These are phyloP conservation scores for Caradrina clavipalpis DNA, from an alignment of 2,888 invertebrate species.

Conservation along the genomic window DNA sequence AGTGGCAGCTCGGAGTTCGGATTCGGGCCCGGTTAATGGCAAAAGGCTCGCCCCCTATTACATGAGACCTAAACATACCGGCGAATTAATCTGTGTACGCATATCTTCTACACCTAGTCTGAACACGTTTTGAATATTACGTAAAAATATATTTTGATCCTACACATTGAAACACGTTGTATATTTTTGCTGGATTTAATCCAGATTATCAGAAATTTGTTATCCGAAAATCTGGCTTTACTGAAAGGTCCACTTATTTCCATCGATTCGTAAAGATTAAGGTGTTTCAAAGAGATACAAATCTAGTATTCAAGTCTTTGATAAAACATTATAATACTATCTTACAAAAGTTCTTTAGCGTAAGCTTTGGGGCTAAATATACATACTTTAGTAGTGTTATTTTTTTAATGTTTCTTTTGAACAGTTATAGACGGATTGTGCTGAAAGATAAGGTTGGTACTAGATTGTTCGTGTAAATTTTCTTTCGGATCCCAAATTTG, in stretches of 20 bases:
- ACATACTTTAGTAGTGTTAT: constrained; percentile 22
- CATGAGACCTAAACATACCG: too few relatives aligned
- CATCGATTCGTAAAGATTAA: constrained; percentile 21
- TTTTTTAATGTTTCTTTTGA: constrained; percentile 23
- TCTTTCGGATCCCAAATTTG: too few relatives aligned
- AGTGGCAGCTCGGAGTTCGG: too few relatives aligned
- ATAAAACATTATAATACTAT: constrained; percentile 35
- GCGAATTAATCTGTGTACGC: neutral
- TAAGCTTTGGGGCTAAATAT: constrained; percentile 19
- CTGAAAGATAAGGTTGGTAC: too few relatives aligned
- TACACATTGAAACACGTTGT: neutral
- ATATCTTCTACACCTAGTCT: neutral
- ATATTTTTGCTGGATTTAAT: neutral
- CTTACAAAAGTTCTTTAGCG: constrained; percentile 28
- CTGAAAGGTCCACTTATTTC: constrained; percentile 3
- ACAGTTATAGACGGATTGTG: constrained; percentile 10
- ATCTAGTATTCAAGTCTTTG: constrained; percentile 29
- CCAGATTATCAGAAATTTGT: constrained; percentile 12
- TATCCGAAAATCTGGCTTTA: constrained; percentile 15
- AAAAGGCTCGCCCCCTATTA: too few relatives aligned
- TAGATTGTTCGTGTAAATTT: too few relatives aligned
- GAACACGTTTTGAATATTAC: neutral
- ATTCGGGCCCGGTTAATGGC: too few relatives aligned
- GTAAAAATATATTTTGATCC: neutral
- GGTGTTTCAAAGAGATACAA: constrained; percentile 11